Base-by-base conservation (phyloP, 2,113 vertebrate genomes). In the Onychostruthus taczanowskii region DNA sequence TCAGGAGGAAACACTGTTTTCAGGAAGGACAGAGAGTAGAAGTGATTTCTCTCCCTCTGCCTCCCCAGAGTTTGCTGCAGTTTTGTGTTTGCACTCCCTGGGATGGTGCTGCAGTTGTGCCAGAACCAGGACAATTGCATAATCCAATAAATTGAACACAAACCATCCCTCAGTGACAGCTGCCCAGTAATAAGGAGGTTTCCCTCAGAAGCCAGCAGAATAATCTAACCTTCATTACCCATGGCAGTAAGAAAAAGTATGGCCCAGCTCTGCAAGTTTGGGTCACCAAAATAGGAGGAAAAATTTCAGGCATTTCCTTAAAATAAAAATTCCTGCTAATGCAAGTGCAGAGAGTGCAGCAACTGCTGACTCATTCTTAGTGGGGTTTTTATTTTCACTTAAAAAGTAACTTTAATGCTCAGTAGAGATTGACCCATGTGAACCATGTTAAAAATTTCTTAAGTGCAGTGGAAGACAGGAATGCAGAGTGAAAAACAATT, bases 71-170 rank as follows among this genome's bases (percentile, higher is more conserved):
- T 68, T 95, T 74, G 39, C 75, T 84, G 78, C 64, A 86, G 75
- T 62, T 92, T 49, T 61, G 84, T 80, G 69, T 72, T 93, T 91
- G 23, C 49, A 47, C 30, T 50, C 15, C 4, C 78, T 87, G 56
- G 84, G 76, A 82, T 3, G 49, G 73, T 61, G 52, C 59, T 81
- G 88, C 80, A 58, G 63, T 52, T 83, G 49, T 87, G 87, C 78
- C 85, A 93, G 83, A 94, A 97, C 39, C 75, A 95, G 81, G 86
- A 61, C 92, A 83, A 92, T 92, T 97, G 87, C 89, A 74, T 96
- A 97, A 97, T 91, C 90, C 69, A 55, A 62, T 88, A 88, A 78
- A 87, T 0, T 59, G 79, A 84, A 86, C n/a, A 33, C 15, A 83
- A 78, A 93, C 50, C 77, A 46, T 52, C 73, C 46, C 79, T 31